Conservation (phyloP, 2,888 invertebrate species). For the Yponomeuta malinellus region DNA sequence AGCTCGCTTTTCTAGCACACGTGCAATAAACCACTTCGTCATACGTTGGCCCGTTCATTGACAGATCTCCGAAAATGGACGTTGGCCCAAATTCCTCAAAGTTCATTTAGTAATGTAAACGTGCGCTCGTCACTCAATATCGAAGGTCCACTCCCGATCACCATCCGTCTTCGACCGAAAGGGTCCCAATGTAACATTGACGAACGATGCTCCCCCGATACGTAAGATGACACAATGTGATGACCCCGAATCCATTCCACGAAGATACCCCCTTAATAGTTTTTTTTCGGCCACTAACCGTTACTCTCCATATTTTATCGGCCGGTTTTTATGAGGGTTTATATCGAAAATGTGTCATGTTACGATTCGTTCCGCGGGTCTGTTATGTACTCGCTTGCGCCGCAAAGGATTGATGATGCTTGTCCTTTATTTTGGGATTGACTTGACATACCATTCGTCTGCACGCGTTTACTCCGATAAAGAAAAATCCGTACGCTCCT, state of each 20-base stretch:
- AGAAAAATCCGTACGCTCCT: too few species aligned
- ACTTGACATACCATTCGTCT: constrained; percentile 46
- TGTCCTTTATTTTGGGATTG: constrained; percentile 43
- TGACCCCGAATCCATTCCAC: constrained; percentile 62
- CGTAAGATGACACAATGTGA: constrained; percentile 65
- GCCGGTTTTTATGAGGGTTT: constrained; percentile 55
- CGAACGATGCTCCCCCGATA: constrained; percentile 57
- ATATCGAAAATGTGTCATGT: constrained; percentile 56
- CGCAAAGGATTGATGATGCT: constrained; percentile 57
- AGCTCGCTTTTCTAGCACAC: not conserved
- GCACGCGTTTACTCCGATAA: constrained; percentile 22
- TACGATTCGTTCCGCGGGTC: constrained; percentile 42
- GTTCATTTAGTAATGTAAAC: constrained; percentile 56
- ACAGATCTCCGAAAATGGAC: not conserved
- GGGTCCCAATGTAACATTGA: constrained; percentile 36
- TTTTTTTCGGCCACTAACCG: constrained; percentile 41
- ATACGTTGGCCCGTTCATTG: not conserved
- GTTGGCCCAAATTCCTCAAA: constrained; percentile 28
- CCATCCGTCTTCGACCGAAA: constrained; percentile 45
- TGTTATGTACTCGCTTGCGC: constrained; percentile 40
- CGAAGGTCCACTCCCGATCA: constrained; percentile 4
- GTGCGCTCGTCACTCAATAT: constrained; percentile 30
- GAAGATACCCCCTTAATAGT: constrained; percentile 52
- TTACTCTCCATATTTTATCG: constrained; percentile 61
- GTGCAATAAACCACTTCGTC: not conserved